phyloP scores from a whole-genome alignment of 2,113 vertebrate species.

The Nettapus auritus region DNA sequence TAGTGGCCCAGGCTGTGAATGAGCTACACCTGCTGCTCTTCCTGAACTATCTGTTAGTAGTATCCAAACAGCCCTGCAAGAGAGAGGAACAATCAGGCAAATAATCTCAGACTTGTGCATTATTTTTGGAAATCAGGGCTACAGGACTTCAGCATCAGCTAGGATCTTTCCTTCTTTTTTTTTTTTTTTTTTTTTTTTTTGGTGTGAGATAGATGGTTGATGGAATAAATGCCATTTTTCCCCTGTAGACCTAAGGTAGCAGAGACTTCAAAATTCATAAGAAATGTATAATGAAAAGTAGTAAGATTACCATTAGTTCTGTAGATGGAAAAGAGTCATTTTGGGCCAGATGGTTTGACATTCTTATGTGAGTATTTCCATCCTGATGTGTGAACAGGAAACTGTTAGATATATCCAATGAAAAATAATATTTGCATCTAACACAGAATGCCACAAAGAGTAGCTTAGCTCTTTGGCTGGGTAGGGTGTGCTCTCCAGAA shows the following conservation, averaged over 20 bases:
- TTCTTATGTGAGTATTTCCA: not conserved
- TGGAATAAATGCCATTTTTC: not conserved
- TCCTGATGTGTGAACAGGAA: not conserved
- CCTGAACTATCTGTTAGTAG: not conserved
- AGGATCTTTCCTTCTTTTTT: not conserved
- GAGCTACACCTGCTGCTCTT: not conserved
- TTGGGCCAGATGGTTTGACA: not conserved
- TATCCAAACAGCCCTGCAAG: not conserved
- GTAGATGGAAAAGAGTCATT: not conserved
- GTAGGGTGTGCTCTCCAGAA: not conserved
- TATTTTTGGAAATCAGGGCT: not conserved
- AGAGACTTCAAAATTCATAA: not conserved
- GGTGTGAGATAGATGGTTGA: not conserved
- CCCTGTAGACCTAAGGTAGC: not conserved
- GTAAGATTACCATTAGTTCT: not conserved
- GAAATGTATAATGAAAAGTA: not conserved
- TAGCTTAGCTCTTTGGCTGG: not conserved
- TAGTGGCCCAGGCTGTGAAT: accelerated
- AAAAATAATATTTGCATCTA: not conserved
- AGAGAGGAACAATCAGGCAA: not conserved
- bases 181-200: not conserved
- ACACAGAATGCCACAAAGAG: not conserved
- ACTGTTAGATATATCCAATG: not conserved
- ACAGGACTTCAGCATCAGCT: not conserved
- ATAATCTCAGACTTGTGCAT: not conserved